Evolutionary conservation across 1,140 invertebrate species (phyloP), one percentile per base, ranked within the genome.

Genomic region (Streblospio benedicti): DNA sequence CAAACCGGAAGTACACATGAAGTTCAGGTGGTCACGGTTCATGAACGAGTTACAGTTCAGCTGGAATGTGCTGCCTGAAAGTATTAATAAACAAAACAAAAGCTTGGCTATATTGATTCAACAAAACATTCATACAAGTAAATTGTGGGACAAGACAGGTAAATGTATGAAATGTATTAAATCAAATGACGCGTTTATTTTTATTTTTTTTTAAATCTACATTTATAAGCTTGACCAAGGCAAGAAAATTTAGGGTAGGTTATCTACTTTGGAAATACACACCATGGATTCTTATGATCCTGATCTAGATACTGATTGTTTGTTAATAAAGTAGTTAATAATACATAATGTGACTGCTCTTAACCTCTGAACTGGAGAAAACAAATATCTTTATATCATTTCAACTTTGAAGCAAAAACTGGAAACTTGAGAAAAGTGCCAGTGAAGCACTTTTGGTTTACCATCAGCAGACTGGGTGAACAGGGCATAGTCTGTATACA

Each of bases 1-100:
- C 92, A 81, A 97, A 97, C 76, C 94, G 90, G 74, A 97, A 97
- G 74, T 97, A 97, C n/a, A n/a, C n/a, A n/a, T n/a, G n/a, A n/a
- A n/a, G 5, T 90, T 93, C 51, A 97, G 78, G 76, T 97, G 93
- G 83, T 97, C 93, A 30, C 93, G 86, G 77, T 90, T 90, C 57
- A 76, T 66, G 18, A 69, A 66, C 0, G 73, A 75, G 50, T 73
- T 69, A 53, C 71, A 71, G 67, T 72, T 75, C 5, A 71, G 73
- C 59, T 75, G 73, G 65, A 75, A 75, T 35, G 73, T 75, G 58
- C 68, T 61, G 27, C 73, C 72, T 74, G 63, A 55, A 69, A 67
- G n/a, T 41, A 41, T 45, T 20, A 32, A 49, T 14, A 41, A 23
- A 33, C 5, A 5, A 28, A 28, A 31, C 12, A 20, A n/a, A n/a